These are phyloP conservation scores for Callocephalon fimbriatum DNA, from an alignment of 2,113 vertebrate genomes.

Conservation along the genomic window DNA sequence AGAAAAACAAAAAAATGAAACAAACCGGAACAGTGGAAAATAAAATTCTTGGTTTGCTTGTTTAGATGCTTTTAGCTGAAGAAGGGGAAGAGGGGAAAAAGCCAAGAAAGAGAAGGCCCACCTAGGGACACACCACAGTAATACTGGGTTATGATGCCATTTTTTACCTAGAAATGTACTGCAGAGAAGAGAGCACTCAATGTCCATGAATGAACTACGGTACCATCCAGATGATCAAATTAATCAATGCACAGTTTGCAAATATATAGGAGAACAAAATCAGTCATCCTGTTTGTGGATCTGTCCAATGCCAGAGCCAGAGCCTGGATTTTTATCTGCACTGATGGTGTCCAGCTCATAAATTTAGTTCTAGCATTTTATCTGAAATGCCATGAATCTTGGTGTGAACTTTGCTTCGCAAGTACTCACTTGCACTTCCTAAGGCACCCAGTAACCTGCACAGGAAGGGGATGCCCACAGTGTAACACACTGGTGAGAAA, in stretches of 20 bases:
- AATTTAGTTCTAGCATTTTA: not conserved
- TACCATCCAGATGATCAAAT: not conserved
- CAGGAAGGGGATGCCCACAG: not conserved
- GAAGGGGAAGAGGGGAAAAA: not conserved
- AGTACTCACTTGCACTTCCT: not conserved
- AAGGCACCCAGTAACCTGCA: no score
- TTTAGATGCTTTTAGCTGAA: not conserved
- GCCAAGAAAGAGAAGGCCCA: not conserved
- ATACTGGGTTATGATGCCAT: not conserved
- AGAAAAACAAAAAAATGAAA: not conserved
- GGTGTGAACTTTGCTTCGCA: not conserved
- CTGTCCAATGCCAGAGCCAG: not conserved
- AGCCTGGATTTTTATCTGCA: not conserved
- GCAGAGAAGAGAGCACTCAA: not conserved
- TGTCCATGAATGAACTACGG: not conserved
- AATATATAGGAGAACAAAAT: not conserved
- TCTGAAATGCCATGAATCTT: rapidly evolving
- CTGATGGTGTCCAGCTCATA: not conserved
- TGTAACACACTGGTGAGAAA: rapidly evolving
- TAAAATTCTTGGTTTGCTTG: not conserved
- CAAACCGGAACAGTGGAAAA: not conserved
- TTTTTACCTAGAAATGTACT: not conserved
- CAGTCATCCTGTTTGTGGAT: not conserved
- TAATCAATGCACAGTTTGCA: not conserved
- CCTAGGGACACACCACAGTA: not conserved